phyloP scores from a whole-genome alignment of 2,888 invertebrate species.

The Omphaloscelis lunosa region DNA sequence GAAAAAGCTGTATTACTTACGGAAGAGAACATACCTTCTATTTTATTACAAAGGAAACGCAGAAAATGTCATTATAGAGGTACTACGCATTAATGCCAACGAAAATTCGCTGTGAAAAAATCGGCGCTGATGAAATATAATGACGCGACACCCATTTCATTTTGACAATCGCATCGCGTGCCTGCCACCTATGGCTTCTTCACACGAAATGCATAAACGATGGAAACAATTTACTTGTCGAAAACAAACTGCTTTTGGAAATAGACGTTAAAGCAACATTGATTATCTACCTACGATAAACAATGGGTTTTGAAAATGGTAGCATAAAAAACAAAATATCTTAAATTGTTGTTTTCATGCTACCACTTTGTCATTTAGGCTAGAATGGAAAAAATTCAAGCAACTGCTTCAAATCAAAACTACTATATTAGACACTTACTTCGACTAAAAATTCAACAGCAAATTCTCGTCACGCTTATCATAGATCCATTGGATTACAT shows the following conservation, averaged over 20 bases:
- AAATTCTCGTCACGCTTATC: constrained; percentile 27
- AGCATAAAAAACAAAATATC: background rate
- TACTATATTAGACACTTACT: background rate
- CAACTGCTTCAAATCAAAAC: background rate
- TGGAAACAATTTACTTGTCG: constrained; percentile 71
- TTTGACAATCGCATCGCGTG: constrained; percentile 80
- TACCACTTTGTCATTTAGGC: too few relatives aligned
- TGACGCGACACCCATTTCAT: constrained; percentile 72
- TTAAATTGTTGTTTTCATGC: too few relatives aligned
- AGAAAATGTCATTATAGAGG: background rate
- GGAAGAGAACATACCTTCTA: background rate
- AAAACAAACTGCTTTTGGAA: constrained; percentile 59
- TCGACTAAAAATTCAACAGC: background rate
- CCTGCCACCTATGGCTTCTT: constrained; percentile 74
- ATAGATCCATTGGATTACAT: constrained; percentile 11
- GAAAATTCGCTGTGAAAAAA: constrained; percentile 52
- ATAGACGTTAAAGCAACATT: constrained; percentile 45
- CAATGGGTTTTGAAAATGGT: constrained; percentile 12
- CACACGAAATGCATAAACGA: constrained; percentile 80
- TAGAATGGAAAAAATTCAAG: too few relatives aligned
- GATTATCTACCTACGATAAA: constrained; percentile 14
- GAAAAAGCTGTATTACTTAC: background rate
- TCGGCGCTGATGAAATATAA: constrained; percentile 57
- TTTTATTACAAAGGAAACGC: constrained; percentile 1
- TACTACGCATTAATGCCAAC: constrained; percentile 19